These are phyloP conservation scores for Astyanax mexicanus DNA, from an alignment of 2,797 vertebrate genomes.

Conservation along the genomic window DNA sequence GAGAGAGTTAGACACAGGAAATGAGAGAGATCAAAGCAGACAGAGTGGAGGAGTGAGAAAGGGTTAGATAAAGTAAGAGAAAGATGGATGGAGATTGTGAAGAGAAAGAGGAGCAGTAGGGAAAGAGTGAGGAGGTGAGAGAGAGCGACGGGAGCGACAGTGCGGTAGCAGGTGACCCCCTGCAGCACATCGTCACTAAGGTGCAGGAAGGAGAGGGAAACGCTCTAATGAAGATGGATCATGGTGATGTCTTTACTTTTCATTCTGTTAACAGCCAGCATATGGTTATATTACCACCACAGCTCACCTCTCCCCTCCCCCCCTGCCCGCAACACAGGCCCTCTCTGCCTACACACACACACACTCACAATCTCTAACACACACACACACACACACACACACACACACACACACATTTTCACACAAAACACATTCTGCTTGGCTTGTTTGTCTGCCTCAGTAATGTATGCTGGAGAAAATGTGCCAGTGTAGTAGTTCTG, in stretches of 20 bases:
- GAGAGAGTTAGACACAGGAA: constrained; percentile 55
- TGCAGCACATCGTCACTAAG: constrained; percentile 78
- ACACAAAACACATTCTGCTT: constrained; percentile 51
- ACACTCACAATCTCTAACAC: too few relatives aligned
- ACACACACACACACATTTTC: constrained; percentile 50
- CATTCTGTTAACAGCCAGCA: constrained; percentile 84
- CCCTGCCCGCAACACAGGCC: constrained; percentile 63
- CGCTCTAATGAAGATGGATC: constrained; percentile 78
- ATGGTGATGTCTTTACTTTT: constrained; percentile 83
- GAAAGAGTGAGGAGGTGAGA: constrained; percentile 9
- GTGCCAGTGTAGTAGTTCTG: constrained; percentile 73
- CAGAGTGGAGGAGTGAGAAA: not conserved
- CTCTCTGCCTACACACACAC: constrained; percentile 56
- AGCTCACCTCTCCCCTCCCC: constrained; percentile 77
- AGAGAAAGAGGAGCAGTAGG: constrained; percentile 71
- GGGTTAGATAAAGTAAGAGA: not conserved
- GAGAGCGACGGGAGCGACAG: constrained; percentile 69
- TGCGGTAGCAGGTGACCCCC: constrained; percentile 77
- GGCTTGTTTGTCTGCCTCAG: constrained; percentile 62
- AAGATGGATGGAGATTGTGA: constrained; percentile 19
- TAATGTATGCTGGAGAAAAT: constrained; percentile 73
- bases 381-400: constrained; percentile 55
- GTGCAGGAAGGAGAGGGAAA: constrained; percentile 77
- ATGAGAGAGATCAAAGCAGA: constrained; percentile 21
- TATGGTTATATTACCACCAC: constrained; percentile 84